A percentile compares a stretch with the other conserved stretches of the same genome.
These are phyloP conservation scores for Holocentrus rufus DNA, from an alignment of 2,797 vertebrate species.

Conservation along the genomic window DNA sequence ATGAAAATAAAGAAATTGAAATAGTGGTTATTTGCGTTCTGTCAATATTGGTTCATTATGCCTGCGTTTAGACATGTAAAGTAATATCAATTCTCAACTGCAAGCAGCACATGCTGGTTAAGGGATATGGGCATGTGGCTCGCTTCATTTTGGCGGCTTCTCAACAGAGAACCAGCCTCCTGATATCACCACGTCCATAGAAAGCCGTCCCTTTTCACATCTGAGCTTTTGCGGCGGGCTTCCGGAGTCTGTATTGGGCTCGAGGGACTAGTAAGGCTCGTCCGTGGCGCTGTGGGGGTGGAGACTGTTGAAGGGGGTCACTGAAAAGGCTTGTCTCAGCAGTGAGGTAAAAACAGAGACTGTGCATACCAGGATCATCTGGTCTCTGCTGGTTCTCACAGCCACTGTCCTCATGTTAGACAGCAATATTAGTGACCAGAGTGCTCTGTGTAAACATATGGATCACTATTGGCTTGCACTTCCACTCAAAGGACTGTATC, in stretches of 20 bases:
- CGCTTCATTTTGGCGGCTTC: neutral
- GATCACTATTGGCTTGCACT: neutral
- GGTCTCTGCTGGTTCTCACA: slow-evolving; percentile 25
- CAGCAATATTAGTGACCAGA: neutral
- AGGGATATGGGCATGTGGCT: neutral
- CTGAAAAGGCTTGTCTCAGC: slow-evolving; percentile 20
- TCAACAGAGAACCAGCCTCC: slow-evolving; percentile 22
- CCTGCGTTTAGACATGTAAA: neutral
- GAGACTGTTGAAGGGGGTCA: neutral
- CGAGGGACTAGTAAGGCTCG: slow-evolving; percentile 1
- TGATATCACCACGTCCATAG: slow-evolving; percentile 6
- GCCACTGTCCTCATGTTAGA: neutral
- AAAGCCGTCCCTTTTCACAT: neutral
- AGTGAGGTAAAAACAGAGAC: slow-evolving; percentile 27
- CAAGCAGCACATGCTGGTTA: neutral
- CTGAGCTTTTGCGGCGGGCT: neutral
- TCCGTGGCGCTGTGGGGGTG: neutral
- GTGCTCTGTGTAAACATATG: neutral
- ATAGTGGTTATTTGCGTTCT: neutral
- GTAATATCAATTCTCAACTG: neutral
- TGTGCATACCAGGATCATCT: slow-evolving; percentile 23
- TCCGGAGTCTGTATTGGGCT: neutral
- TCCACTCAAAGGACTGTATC: neutral
- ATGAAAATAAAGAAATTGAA: no score
- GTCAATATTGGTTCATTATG: neutral